phyloP scores from a whole-genome alignment of 53 echinoderm and acorn worm species.

The Astropecten irregularis region DNA sequence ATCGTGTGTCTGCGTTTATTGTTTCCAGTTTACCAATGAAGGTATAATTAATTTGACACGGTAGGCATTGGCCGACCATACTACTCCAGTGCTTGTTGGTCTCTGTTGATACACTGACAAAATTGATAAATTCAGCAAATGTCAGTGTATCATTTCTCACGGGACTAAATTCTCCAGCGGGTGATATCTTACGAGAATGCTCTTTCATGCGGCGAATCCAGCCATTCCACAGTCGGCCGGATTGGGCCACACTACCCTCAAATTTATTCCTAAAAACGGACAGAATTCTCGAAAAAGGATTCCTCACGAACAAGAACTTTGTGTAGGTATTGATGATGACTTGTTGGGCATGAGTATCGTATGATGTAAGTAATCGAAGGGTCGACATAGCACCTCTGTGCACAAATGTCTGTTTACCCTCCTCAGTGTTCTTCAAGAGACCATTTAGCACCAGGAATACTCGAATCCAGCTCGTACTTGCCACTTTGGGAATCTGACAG shows the following conservation, averaged over 20 bases:
- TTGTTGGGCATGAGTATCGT: not conserved
- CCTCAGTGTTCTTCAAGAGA: not conserved
- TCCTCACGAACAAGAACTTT: constrained; percentile 59
- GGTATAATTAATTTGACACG: constrained; percentile 60
- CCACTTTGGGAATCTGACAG: constrained; percentile 61
- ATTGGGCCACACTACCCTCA: not conserved
- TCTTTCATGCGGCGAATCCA: not conserved
- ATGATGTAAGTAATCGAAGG: not conserved
- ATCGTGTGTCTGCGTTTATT: constrained; percentile 12
- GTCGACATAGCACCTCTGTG: not conserved
- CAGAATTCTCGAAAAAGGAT: constrained; percentile 59
- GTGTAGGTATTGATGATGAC: constrained; percentile 24
- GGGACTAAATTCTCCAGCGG: not conserved
- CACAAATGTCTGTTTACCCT: constrained; percentile 21
- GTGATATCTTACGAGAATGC: not conserved
- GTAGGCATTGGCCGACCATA: constrained; percentile 10
- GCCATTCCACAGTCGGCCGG: not conserved
- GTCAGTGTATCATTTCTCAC: not conserved
- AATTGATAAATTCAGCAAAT: constrained; percentile 48
- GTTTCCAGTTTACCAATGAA: constrained; percentile 62
- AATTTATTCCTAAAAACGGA: constrained; percentile 60
- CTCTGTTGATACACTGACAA: not conserved
- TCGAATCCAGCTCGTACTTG: constrained; percentile 58
- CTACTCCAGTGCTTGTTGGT: constrained; percentile 49
- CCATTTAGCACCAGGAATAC: constrained; percentile 55